These are phyloP conservation scores for Ariolimax columbianus DNA, from an alignment of 2,888 invertebrate genomes.

Conservation along the genomic window DNA sequence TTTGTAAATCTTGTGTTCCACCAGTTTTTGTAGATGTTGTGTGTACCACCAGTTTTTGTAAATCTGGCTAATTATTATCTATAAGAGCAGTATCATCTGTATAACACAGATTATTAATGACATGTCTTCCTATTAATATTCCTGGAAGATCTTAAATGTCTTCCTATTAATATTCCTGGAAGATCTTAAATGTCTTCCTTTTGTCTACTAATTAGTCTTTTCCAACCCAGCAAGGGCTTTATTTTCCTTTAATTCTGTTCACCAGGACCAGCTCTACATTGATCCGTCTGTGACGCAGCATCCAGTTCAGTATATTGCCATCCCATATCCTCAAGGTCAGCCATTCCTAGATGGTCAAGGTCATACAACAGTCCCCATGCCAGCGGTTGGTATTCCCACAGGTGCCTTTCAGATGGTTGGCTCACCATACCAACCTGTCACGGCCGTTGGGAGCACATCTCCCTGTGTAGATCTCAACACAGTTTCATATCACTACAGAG, in stretches of 20 bases:
- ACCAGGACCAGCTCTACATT: background rate
- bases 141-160: too few relatives aligned
- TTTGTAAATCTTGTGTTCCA: too few relatives aligned
- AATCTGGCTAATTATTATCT: too few relatives aligned
- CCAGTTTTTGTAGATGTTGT: too few relatives aligned
- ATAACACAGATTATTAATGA: too few relatives aligned
- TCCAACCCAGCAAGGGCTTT: too few relatives aligned
- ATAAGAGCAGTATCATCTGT: too few relatives aligned
- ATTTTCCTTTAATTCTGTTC: background rate
- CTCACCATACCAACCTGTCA: background rate
- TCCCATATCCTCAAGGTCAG: slow-evolving; percentile 14
- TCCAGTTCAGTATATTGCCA: slow-evolving; percentile 15
- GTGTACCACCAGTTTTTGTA: too few relatives aligned
- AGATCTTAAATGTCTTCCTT: too few relatives aligned
- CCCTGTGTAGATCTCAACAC: slow-evolving; percentile 25
- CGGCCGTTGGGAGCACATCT: background rate
- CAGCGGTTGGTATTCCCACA: slow-evolving; percentile 32
- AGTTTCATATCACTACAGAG: slow-evolving; percentile 1
- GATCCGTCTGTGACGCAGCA: background rate
- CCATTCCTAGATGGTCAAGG: slow-evolving; percentile 32
- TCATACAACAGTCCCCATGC: slow-evolving; percentile 49
- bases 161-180: too few relatives aligned
- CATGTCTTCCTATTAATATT: too few relatives aligned
- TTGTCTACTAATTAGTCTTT: too few relatives aligned
- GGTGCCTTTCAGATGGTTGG: slow-evolving; percentile 28